Evolutionary conservation across 2,888 invertebrate genomes (phyloP), one percentile per base, ranked within the genome.

Genomic region (Spicauda simplicius): DNA sequence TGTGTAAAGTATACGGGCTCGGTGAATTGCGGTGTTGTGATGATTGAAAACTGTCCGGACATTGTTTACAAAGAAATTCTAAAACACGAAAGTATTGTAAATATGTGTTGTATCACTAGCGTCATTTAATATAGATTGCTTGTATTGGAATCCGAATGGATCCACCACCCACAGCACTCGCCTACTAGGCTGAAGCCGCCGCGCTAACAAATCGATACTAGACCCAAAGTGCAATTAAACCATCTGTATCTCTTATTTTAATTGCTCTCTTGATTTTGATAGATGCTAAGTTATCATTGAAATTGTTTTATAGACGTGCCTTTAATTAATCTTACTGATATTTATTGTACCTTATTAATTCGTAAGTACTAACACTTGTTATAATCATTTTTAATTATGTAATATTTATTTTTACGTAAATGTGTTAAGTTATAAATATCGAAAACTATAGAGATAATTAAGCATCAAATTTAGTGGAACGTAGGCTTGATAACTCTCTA

Each of bases 191-290:
- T 48, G 25, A 53, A 54, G 48, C 41, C 10, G 19, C 8, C 58
- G 30, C 30, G 59, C 55, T 59, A 20, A 60, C 59, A 55, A 66
- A 66, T 60, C 45, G 54, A 30, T 60, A 33, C 33, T 55, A 55
- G 65, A 30, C 59, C 33, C 59, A 48, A 66, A 66, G 54, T 66
- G 65, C 59, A 66, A 59, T 66, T 60, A 59, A 55, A 58, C 53
- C 33, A 66, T 66, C 59, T 60, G 65, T 65, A 54, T 60, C 59
- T 60, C 59, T 60, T 55, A 55, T 55, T 60, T 66, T 65, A 66
- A 60, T 60, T 53, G 48, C 54, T 41, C 54, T 48, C 45, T 41
- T 5, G 59, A 66, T 59, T 60, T 65, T 66, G 59, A 59, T 60
- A 55, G 25, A 66, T 10, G 37, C n/a, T 59, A 65, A 45, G 54